Evolutionary conservation across 2,888 invertebrate species (phyloP).

Genomic region (Phrixothrix hirtus): DNA sequence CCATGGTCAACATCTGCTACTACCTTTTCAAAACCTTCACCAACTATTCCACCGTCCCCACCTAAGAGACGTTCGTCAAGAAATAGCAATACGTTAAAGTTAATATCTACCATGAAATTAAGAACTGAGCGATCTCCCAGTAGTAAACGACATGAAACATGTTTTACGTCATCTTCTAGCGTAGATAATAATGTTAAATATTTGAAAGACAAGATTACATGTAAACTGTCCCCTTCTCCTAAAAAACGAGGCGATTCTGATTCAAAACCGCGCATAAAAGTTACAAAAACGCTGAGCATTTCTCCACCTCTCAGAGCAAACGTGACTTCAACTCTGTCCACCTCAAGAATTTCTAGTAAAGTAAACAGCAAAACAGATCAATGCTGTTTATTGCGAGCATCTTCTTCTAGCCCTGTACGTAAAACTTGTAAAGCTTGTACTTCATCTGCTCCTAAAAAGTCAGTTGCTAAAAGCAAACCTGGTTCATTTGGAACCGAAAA

Average conservation of each 20-base stretch:
- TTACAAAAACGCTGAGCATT: slow-evolving; percentile 46
- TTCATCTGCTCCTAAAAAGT: neutral
- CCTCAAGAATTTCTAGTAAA: slow-evolving; percentile 51
- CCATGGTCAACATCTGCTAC: slow-evolving; percentile 67
- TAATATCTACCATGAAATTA: slow-evolving; percentile 63
- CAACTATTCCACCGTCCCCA: slow-evolving; percentile 69
- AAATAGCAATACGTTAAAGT: slow-evolving; percentile 69
- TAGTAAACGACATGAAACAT: slow-evolving; percentile 58
- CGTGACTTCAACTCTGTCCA: slow-evolving; percentile 51
- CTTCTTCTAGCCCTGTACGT: slow-evolving; percentile 28
- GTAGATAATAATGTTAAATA: slow-evolving; percentile 62
- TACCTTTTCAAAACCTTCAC: slow-evolving; percentile 67
- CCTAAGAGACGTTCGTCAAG: slow-evolving; percentile 77
- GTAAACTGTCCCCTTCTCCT: slow-evolving; percentile 60
- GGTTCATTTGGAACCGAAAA: slow-evolving; percentile 63
- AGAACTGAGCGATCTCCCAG: slow-evolving; percentile 43
- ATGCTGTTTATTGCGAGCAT: slow-evolving; percentile 25
- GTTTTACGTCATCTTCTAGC: slow-evolving; percentile 53
- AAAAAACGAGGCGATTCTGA: too few species aligned
- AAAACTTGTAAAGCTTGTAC: slow-evolving; percentile 22
- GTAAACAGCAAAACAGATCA: slow-evolving; percentile 49
- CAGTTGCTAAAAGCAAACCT: slow-evolving; percentile 44
- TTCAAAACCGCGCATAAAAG: slow-evolving; percentile 43
- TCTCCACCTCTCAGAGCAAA: slow-evolving; percentile 46
- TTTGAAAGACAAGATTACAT: slow-evolving; percentile 65